Conservation (phyloP, 2,888 invertebrate species). For the Nebria brevicollis region DNA sequence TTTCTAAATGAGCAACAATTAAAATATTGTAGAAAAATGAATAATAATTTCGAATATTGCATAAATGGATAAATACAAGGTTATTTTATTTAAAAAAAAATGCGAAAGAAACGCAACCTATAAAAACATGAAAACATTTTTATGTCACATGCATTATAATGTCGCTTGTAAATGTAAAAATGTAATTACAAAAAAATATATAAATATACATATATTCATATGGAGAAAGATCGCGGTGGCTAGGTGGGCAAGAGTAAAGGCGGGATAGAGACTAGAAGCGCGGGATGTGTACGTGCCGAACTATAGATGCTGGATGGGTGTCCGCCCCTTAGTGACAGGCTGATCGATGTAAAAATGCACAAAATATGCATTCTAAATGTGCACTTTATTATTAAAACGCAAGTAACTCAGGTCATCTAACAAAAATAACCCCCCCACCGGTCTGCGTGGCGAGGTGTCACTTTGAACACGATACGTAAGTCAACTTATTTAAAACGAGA, state of each 20-base stretch:
- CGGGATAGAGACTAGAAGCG: neutral
- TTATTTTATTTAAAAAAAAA: neutral
- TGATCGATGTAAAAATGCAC: constrained; percentile 33
- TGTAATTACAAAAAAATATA: constrained; percentile 8
- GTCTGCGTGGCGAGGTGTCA: constrained; percentile 33
- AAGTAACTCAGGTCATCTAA: neutral
- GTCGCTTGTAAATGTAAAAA: constrained; percentile 6
- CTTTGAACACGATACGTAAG: constrained; percentile 26
- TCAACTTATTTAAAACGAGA: constrained; percentile 41
- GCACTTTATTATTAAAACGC: constrained; percentile 22
- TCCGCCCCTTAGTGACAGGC: constrained; percentile 32
- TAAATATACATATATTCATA: neutral
- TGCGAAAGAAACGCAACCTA: neutral
- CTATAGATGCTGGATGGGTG: constrained; percentile 26
- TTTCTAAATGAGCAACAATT: neutral
- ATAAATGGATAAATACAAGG: neutral
- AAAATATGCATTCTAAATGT: constrained; percentile 14
- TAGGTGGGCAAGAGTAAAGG: neutral
- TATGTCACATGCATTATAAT: neutral
- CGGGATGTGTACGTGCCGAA: constrained; percentile 33
- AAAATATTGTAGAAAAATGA: neutral
- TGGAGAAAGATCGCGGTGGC: neutral
- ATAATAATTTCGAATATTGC: neutral
- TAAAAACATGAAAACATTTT: neutral
- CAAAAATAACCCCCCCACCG: constrained; percentile 31